phyloP scores from a whole-genome alignment of 2,888 invertebrate genomes.

The Punctoribates punctum region DNA sequence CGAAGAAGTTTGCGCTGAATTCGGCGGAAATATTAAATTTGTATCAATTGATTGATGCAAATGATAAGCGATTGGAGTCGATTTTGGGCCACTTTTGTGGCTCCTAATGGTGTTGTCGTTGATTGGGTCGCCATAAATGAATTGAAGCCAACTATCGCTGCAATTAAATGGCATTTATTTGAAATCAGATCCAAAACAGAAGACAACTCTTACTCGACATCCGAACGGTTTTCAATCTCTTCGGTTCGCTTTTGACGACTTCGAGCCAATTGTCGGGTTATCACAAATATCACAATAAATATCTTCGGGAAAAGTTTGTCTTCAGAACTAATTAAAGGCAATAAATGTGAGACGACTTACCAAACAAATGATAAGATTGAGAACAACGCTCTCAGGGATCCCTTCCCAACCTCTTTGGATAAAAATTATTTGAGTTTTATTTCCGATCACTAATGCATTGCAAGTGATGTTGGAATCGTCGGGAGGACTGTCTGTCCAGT shows the following conservation, averaged over 20 bases:
- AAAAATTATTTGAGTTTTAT: conserved; percentile 28
- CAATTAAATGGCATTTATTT: background rate
- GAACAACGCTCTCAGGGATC: conserved; percentile 42
- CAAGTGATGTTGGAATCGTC: conserved; percentile 36
- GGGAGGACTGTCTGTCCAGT: background rate
- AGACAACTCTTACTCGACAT: background rate
- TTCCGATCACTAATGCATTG: conserved; percentile 34
- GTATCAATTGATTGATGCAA: conserved; percentile 8
- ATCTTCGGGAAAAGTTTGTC: conserved; percentile 12
- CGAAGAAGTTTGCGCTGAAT: background rate
- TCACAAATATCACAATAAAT: conserved; percentile 39
- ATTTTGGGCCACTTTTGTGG: background rate
- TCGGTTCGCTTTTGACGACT: conserved; percentile 2
- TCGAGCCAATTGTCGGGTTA: conserved; percentile 38
- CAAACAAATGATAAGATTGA: conserved; percentile 43
- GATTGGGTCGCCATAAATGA: conserved; percentile 45
- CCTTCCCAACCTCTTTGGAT: conserved; percentile 45
- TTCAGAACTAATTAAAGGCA: background rate
- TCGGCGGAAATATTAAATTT: background rate
- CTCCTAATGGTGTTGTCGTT: background rate
- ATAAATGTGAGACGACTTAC: conserved; percentile 33
- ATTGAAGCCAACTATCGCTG: conserved; percentile 44
- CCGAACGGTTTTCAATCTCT: background rate
- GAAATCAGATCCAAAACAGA: too few relatives aligned
- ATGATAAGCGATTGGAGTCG: conserved; percentile 32